Evolutionary conservation across 64 coral and sea anemone species (phyloP).

Genomic region (Dendronephthya gigantea): DNA sequence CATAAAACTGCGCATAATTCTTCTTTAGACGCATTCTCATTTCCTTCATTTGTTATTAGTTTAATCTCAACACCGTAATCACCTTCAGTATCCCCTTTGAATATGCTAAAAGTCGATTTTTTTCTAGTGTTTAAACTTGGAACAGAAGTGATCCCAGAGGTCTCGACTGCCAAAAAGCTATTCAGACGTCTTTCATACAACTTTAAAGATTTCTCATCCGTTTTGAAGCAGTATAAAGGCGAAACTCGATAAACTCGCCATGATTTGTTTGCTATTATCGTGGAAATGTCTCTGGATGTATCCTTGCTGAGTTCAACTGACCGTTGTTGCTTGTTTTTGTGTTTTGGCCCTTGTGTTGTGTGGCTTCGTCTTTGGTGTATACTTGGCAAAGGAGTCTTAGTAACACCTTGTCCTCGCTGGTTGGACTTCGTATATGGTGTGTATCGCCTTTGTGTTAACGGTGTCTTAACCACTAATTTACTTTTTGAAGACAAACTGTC

Average conservation of each 20-base stretch:
- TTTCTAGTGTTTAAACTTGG: background rate
- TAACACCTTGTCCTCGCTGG: background rate
- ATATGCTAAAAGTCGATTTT: background rate
- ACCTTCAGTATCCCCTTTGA: background rate
- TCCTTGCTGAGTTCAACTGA: background rate
- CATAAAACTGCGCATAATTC: background rate
- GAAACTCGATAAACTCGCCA: constrained; percentile 1
- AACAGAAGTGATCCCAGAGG: background rate
- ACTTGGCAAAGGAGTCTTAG: background rate
- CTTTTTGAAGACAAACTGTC: background rate
- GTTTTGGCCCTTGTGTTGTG: background rate
- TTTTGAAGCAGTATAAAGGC: background rate
- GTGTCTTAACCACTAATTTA: background rate
- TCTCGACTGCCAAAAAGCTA: background rate
- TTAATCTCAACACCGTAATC: background rate
- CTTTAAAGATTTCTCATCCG: constrained; percentile 4
- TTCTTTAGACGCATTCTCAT: background rate
- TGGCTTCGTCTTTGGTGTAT: background rate
- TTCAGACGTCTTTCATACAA: background rate
- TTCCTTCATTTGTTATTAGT: background rate
- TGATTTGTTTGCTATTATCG: background rate
- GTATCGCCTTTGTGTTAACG: background rate
- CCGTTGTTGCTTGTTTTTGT: background rate
- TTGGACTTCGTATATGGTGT: background rate
- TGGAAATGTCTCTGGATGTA: background rate